A percentile compares a stretch with the other conserved stretches of the same genome.
These are phyloP conservation scores for Actinia tenebrosa DNA, from an alignment of 64 coral and sea anemone genomes.

Conservation along the genomic window DNA sequence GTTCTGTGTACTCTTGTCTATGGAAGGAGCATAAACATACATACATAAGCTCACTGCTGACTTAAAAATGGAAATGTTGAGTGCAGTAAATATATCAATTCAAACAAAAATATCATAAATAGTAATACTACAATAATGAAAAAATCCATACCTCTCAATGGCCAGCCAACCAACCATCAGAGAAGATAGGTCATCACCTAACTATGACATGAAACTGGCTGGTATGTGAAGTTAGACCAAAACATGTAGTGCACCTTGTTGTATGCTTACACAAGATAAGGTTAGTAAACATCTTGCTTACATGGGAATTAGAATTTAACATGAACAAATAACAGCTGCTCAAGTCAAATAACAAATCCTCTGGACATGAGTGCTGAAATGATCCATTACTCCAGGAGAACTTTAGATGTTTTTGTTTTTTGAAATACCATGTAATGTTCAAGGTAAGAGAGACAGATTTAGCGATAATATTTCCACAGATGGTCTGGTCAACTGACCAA, in stretches of 20 bases:
- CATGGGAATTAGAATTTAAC: no score
- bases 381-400: no score
- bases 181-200: conserved; percentile 32
- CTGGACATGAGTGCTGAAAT: no score
- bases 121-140: no score
- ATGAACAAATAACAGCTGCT: no score
- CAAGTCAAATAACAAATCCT: no score
- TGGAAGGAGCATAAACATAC: background rate
- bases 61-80: background rate
- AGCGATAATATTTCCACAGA: no score
- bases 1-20: conserved; percentile 6
- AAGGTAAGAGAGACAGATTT: no score
- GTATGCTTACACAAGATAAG: conserved; percentile 65
- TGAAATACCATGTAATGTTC: no score
- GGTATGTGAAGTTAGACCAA: conserved; percentile 69
- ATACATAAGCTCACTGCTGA: background rate
- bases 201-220: conserved; percentile 61
- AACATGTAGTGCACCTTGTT: conserved; percentile 80
- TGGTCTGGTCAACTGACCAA: no score
- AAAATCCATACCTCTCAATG: background rate
- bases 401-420: no score
- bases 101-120: background rate
- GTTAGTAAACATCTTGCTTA: conserved; percentile 38
- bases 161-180: background rate
- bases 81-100: background rate